These are phyloP conservation scores for Gypaetus barbatus DNA, from an alignment of 2,797 vertebrate genomes.

Conservation along the genomic window DNA sequence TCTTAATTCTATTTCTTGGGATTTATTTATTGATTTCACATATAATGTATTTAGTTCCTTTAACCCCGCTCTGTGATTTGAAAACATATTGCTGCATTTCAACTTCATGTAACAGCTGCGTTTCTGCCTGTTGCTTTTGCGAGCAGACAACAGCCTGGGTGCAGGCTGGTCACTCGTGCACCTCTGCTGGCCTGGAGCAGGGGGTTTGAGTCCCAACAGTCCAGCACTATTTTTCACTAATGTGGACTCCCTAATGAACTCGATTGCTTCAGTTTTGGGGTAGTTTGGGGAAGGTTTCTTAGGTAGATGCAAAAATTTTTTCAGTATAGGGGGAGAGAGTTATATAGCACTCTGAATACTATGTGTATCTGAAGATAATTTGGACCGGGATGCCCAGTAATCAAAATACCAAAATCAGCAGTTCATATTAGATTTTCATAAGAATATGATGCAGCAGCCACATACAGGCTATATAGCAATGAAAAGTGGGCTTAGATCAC, in stretches of 20 bases:
- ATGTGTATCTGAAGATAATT: background rate
- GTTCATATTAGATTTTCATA: background rate
- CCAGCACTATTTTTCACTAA: background rate
- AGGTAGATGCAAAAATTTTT: background rate
- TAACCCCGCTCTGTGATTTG: background rate
- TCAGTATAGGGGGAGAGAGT: no score
- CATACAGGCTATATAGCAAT: rapidly evolving
- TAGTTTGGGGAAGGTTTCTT: background rate
- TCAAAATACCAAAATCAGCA: background rate
- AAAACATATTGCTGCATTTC: background rate
- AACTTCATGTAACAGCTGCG: rapidly evolving
- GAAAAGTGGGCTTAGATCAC: background rate
- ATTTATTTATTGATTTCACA: conserved; percentile 65
- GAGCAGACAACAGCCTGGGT: background rate
- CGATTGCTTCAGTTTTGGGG: background rate
- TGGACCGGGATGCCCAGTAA: background rate
- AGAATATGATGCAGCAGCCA: background rate
- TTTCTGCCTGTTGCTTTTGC: background rate
- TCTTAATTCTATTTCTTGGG: conserved; percentile 61
- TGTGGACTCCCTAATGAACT: no score
- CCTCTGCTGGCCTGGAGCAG: background rate
- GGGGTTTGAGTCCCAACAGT: background rate
- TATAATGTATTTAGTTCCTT: conserved; percentile 27
- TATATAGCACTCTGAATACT: background rate
- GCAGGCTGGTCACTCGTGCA: rapidly evolving